Evolutionary conservation across 2,113 vertebrate genomes (phyloP), one percentile per base, ranked within the genome.

Genomic region (Petrocephalus zakoni): DNA sequence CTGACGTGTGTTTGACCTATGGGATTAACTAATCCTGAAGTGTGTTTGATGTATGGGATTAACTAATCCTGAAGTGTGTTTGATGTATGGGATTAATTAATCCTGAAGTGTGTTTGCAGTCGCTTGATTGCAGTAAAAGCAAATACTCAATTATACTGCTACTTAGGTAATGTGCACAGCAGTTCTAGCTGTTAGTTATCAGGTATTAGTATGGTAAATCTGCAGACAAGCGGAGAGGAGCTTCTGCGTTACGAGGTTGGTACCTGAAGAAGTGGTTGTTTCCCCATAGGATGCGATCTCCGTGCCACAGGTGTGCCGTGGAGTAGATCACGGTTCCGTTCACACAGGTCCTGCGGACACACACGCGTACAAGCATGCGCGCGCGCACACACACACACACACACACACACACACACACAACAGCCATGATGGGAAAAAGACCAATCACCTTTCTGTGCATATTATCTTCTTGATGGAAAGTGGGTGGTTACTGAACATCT

Each of bases 211-310:
- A 2, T 78, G 34, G 72, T 42, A 17, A 83, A 53, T 15, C 61
- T 11, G n/a, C 47, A 58, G 17, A 49, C 10, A 15, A 6, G 46
- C 10, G 1, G 46, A 25, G 72, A 17, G 68, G 68, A 42, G 68
- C 15, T 1, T 10, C 17, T 13, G 5, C 53, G 3, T 1, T 5
- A 55, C 10, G 29, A 42, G 56, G 4, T 17, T 6, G 21, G 91
- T 96, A 99, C 98, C 98, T 97, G 94, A 99, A 99, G 89, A 99
- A 99, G 95, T 99, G 98, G 95, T 99, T 99, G 93, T 99, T 99
- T 90, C 98, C 98, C 98, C 98, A 99, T 81, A 99, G 93, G 91
- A 99, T 99, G 42, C 98, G 95, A 89, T 99, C 98, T 51, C 98
- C 98, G 0, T 99, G 98, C 98, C 98, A 99, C 56, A 99, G 93